A percentile compares a stretch with the other conserved stretches of the same genome.
These are phyloP conservation scores for Epinephelus coioides DNA, from an alignment of 2,797 vertebrate species.

Conservation along the genomic window DNA sequence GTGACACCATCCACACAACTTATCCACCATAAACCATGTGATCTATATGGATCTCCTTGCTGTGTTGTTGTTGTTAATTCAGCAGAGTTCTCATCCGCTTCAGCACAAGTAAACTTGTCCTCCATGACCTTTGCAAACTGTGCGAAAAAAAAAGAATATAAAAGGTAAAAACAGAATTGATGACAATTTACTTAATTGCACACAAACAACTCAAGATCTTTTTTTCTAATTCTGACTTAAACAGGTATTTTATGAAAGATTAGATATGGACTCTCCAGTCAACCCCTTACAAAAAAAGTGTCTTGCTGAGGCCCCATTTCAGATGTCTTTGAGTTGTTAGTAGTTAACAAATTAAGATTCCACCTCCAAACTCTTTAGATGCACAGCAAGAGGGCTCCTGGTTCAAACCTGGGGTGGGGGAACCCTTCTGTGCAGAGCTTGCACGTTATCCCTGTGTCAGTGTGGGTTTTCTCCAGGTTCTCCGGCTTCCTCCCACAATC, in stretches of 20 bases:
- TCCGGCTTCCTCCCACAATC: too few relatives aligned
- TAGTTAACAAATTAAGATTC: too few relatives aligned
- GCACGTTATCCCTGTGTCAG: too few relatives aligned
- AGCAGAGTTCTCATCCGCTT: constrained; percentile 37
- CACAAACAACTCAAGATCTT: background rate
- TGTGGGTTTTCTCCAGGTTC: too few relatives aligned
- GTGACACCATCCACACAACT: constrained; percentile 3
- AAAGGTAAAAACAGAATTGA: background rate
- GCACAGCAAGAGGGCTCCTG: too few relatives aligned
- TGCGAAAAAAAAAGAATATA: background rate
- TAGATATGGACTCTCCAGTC: background rate
- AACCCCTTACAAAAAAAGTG: too few relatives aligned
- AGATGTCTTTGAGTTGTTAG: too few relatives aligned
- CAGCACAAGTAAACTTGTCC: constrained; percentile 86
- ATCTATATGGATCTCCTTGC: constrained; percentile 25
- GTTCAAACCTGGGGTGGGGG: too few relatives aligned
- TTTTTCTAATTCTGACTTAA: background rate
- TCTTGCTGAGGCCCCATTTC: too few relatives aligned
- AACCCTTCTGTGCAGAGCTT: too few relatives aligned
- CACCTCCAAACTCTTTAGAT: too few relatives aligned
- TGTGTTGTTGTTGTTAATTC: constrained; percentile 18
- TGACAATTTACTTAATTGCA: background rate
- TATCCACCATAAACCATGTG: constrained; percentile 22
- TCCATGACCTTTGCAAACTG: constrained; percentile 87
- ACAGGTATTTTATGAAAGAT: background rate